Conservation (phyloP, 53 echinoderm and acorn worm genomes). For the Stichopus horrens region DNA sequence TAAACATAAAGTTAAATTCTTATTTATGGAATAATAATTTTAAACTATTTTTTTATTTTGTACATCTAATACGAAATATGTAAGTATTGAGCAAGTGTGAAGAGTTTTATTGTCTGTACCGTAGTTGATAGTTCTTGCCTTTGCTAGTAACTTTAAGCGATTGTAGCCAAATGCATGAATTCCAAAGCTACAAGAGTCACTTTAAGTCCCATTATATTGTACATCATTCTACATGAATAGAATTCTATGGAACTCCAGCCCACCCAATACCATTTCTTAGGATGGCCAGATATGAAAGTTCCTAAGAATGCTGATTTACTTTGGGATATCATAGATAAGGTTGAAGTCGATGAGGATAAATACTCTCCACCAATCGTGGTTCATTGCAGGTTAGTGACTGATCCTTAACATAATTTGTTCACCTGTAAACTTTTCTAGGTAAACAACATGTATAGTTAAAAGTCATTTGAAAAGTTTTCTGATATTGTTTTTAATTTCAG, state of each 20-base stretch:
- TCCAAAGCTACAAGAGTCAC: no score
- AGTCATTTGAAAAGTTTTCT: no score
- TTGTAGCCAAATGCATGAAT: no score
- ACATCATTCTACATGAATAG: not conserved
- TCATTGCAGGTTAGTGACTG: conserved; percentile 19
- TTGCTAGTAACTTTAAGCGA: not conserved
- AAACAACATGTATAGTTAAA: not conserved
- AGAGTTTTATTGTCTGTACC: no score
- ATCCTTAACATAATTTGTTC: not conserved
- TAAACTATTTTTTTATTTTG: no score
- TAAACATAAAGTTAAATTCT: no score
- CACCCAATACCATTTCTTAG: conserved; percentile 11
- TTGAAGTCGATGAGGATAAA: not conserved
- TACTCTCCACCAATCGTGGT: not conserved
- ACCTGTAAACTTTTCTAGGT: not conserved
- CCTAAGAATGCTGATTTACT: conserved; percentile 18
- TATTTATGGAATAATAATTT: no score
- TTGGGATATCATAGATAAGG: conserved; percentile 24
- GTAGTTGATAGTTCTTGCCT: no score
- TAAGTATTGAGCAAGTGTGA: no score
- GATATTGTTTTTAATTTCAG: no score
- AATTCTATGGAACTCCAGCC: not conserved
- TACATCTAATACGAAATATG: no score
- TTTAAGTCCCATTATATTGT: no score
- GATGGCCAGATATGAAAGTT: conserved; percentile 29